Base-by-base conservation (phyloP, 2,113 vertebrate species). In the Fulmarus glacialis region DNA sequence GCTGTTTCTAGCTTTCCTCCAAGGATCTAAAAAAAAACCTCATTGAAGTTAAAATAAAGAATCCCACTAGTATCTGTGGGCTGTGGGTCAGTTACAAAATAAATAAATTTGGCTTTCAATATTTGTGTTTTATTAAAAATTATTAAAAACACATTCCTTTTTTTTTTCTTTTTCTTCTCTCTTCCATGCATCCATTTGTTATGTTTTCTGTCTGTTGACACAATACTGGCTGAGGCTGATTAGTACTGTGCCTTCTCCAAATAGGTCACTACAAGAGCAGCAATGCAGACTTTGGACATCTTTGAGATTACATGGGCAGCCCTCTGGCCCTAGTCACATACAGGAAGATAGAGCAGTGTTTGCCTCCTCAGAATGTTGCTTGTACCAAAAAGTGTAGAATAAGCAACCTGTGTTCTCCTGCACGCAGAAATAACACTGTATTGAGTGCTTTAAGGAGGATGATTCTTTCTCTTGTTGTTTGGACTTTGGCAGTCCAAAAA, bases 81-180 rank as follows among this genome's bases (percentile, higher is more conserved):
- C 63, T 84, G n/a, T 87, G 63, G n/a, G 77, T 92, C 63, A 87
- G 26, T 48, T 91, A 40, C 58, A 82, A 85, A 93, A 67, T 36
- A 8, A 80, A 87, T 70, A 82, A 68, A 90, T 92, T 70, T 77
- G n/a, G 21, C 20, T 88, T 84, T 91, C 15, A 17, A 4, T 78
- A 50, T 63, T 91, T 87, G 11, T 81, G 40, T 22, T 91, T 29
- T 8, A 45, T 81, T 81, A 62, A n/a, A n/a, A n/a, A n/a, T n/a
- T n/a, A 92, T 87, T 87, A 63, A 84, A 85, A 86, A 17, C 64
- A 74, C 5, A 52, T 85, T 87, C 7, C 3, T 15, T 0, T 30
- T 2, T 1, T 17, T 24, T 58, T 11, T 0, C 22, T 58, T 11
- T 0, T 3, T 2, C 10, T 11, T 53, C 20, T 81, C 6, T 64